Conservation (phyloP, 2,797 vertebrate genomes). For the Sorex maritimensis region DNA sequence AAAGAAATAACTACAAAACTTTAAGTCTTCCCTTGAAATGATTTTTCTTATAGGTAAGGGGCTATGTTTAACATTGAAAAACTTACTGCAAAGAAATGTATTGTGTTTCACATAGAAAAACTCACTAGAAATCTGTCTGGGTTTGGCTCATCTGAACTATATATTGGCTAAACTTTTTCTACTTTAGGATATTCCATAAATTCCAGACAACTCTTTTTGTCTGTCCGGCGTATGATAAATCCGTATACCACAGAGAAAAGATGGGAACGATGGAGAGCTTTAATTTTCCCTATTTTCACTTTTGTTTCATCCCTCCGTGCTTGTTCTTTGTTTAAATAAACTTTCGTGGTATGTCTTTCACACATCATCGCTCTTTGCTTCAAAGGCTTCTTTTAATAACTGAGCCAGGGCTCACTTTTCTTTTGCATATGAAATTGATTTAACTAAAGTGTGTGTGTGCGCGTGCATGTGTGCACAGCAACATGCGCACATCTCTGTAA, state of each 20-base stretch:
- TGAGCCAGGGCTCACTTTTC: conserved; percentile 89
- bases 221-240: conserved; percentile 85
- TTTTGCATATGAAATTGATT: conserved; percentile 90
- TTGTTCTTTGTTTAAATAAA: conserved; percentile 90
- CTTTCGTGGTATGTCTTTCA: conserved; percentile 90
- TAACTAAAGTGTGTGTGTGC: conserved; percentile 85
- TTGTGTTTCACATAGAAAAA: conserved; percentile 73
- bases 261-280: conserved; percentile 86
- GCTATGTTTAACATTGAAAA: conserved; percentile 63
- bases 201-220: conserved; percentile 80
- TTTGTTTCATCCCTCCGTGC: conserved; percentile 84
- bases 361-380: conserved; percentile 90
- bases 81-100: conserved; percentile 23
- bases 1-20: conserved; percentile 64
- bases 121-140: conserved; percentile 78
- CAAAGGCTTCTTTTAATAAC: conserved; percentile 91
- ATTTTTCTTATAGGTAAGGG: conserved; percentile 60
- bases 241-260: conserved; percentile 80
- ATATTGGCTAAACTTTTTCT: conserved; percentile 72
- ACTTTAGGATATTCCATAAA: conserved; percentile 83
- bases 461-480: conserved; percentile 54
- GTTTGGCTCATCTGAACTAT: conserved; percentile 77
- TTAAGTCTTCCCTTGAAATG: conserved; percentile 9
- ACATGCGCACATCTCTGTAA: conserved; percentile 72
- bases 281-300: conserved; percentile 89